Evolutionary conservation across 1,140 invertebrate species (phyloP).

Genomic region (Oedothorax gibbosus): DNA sequence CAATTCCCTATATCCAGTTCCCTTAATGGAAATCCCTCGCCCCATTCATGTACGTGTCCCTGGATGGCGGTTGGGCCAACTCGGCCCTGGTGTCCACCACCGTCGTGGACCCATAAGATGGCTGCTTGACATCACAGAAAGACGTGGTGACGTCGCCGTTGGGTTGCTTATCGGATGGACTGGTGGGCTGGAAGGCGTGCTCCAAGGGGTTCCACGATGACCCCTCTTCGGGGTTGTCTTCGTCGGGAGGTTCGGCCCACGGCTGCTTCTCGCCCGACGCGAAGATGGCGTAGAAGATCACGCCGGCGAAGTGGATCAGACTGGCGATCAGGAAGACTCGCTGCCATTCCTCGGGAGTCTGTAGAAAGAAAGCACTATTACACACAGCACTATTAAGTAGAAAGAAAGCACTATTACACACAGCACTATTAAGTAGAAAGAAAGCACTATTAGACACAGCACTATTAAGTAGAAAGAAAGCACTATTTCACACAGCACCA

Average conservation of each 20-base stretch:
- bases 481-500: neutral
- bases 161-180: neutral
- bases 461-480: constrained; percentile 63
- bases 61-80: constrained; percentile 36
- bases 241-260: constrained; percentile 85
- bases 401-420: neutral
- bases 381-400: no score
- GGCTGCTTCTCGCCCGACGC: constrained; percentile 96
- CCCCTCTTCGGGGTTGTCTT: constrained; percentile 60
- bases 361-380: constrained; percentile 59
- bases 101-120: constrained; percentile 38
- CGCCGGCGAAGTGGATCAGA: constrained; percentile 93
- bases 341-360: constrained; percentile 86
- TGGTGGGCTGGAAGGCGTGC: constrained; percentile 38
- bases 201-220: constrained; percentile 64
- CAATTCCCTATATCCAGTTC: neutral
- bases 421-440: no score
- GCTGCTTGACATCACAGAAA: constrained; percentile 36
- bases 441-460: neutral
- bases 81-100: constrained; percentile 28
- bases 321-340: constrained; percentile 95
- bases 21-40: constrained; percentile 49
- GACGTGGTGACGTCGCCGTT: constrained; percentile 39
- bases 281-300: constrained; percentile 96
- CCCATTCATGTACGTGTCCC: constrained; percentile 51